These are phyloP conservation scores for Chaunax sp. DNA, from an alignment of 2,797 vertebrate genomes.

Conservation along the genomic window DNA sequence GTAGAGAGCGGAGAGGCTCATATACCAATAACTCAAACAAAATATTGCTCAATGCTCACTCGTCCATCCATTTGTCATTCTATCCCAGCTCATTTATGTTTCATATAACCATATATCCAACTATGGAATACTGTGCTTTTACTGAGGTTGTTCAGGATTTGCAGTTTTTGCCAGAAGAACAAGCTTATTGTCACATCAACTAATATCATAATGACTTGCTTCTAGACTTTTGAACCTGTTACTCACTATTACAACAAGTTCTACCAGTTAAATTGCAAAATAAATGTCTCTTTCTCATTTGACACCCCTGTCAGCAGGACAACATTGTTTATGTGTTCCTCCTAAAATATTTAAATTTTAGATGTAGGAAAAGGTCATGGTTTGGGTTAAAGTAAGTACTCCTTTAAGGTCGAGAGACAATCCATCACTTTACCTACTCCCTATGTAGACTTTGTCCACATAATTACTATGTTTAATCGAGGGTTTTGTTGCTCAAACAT, in stretches of 20 bases:
- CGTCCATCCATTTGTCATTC: background rate
- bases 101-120: background rate
- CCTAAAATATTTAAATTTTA: too few relatives aligned
- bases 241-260: background rate
- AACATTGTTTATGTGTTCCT: background rate
- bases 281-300: background rate
- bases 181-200: background rate
- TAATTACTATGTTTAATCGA: too few relatives aligned
- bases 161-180: background rate
- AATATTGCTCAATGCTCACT: slow-evolving; percentile 3
- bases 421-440: background rate
- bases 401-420: too few relatives aligned
- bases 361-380: too few relatives aligned
- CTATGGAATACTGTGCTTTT: background rate
- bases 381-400: too few relatives aligned
- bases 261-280: background rate
- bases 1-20: background rate
- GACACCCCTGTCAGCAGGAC: background rate
- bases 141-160: background rate
- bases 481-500: background rate
- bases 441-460: background rate
- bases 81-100: slow-evolving; percentile 5
- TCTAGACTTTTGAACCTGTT: too few relatives aligned
- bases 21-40: slow-evolving; percentile 12
- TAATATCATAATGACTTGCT: too few relatives aligned